phyloP scores from a whole-genome alignment of 2,797 vertebrate genomes.

The Calcarius lapponicus region DNA sequence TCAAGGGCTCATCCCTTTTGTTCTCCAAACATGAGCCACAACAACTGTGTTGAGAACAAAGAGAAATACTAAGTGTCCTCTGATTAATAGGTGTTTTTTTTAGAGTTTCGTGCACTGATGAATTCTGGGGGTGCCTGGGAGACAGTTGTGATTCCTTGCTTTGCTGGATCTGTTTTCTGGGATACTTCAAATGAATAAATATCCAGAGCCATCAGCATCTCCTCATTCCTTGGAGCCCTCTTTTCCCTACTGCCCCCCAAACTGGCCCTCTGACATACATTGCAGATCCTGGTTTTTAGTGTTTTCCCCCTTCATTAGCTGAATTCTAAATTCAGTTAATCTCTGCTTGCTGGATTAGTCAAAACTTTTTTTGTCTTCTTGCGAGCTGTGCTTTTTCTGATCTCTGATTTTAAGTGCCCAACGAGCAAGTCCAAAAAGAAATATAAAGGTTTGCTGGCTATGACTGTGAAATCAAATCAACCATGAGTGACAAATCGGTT shows the following conservation, averaged over 20 bases:
- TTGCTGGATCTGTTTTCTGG: background rate
- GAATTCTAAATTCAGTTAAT: background rate
- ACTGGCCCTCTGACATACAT: background rate
- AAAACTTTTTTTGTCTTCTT: background rate
- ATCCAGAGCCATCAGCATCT: background rate
- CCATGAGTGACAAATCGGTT: background rate
- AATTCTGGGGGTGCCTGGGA: background rate
- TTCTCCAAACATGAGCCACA: background rate
- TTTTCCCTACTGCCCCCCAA: background rate
- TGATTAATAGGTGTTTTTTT: background rate
- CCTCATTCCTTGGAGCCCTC: background rate
- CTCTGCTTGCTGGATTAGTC: background rate
- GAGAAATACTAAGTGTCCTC: background rate
- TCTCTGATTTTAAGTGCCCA: background rate
- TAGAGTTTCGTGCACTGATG: rapidly evolving
- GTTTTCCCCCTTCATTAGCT: background rate
- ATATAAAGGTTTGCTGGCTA: background rate
- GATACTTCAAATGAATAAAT: background rate
- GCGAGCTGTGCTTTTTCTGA: background rate
- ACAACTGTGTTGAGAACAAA: background rate
- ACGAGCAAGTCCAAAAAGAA: background rate
- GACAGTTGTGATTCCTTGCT: background rate
- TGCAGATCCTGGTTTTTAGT: background rate
- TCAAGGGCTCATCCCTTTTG: background rate
- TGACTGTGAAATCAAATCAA: background rate